Evolutionary conservation across 2,113 vertebrate genomes (phyloP).

Genomic region (Pan troglodytes): NHGRI_mPanTro3-v2.1_pri NC_072403.2:16372001-16372500

Average conservation of each 20-base stretch:
- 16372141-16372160: neutral
- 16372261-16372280: neutral
- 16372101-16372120: constrained; percentile 50
- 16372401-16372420: neutral
- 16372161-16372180: neutral
- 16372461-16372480: neutral
- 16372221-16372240: neutral
- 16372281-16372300: constrained; percentile 52
- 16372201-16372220: neutral
- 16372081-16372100: constrained; percentile 64
- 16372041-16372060: constrained; percentile 71
- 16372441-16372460: neutral
- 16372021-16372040: constrained; percentile 71
- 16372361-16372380: neutral
- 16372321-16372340: constrained; percentile 49
- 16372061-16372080: constrained; percentile 68
- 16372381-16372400: no score
- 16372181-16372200: neutral
- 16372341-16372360: neutral
- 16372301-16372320: neutral
- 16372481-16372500: neutral
- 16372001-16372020: constrained; percentile 72
- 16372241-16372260: neutral
- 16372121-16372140: neutral
- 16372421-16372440: neutral